Base-by-base conservation (phyloP, 1,140 invertebrate genomes). In the Heliconius nattereri region DNA sequence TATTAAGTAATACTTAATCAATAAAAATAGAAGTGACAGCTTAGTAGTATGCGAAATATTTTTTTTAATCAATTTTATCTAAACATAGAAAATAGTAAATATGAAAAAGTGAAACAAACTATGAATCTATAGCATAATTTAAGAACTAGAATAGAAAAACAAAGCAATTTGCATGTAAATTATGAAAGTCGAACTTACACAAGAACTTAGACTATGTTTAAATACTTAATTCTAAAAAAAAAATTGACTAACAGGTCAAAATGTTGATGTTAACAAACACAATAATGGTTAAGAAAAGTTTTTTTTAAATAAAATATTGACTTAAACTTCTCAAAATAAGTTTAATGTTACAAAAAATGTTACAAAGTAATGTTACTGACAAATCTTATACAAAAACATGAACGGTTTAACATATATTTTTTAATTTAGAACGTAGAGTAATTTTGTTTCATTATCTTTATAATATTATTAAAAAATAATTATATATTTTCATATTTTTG, bases 151-250 rank as follows among this genome's bases (percentile, higher is more conserved):
- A 66, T 66, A 66, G 60, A 76, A 76, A 45, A 76, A 75, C 35
- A 71, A 76, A 70, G 40, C 60, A 76, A 76, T 49, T 35, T 60
- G 60, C 40, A 45, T n/a, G 52, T 75, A 76, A 75, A 82, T 76
- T 84, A 78, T 83, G 52, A 80, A 87, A 82, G 85, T 85, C 82
- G 79, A 89, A 86, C 87, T 91, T 92, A 91, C 86, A 87, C 85
- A 87, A 87, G 84, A 82, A 81, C 83, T 87, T 85, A 85, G 80
- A 88, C 86, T 91, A 92, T 85, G 85, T 90, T 91, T 91, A 93
- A 94, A 92, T 92, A 94, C 90, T 94, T 94, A 94, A 86, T 83
- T 79, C 90, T 92, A 94, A 92, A 85, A 84, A n/a, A 16, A 91
- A 92, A 90, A 76, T 86, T 94, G 91, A 92, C 91, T 91, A 92